Evolutionary conservation across 2,113 vertebrate genomes (phyloP), one percentile per base, ranked within the genome.

Genomic region (Coreoperca whiteheadi): DNA sequence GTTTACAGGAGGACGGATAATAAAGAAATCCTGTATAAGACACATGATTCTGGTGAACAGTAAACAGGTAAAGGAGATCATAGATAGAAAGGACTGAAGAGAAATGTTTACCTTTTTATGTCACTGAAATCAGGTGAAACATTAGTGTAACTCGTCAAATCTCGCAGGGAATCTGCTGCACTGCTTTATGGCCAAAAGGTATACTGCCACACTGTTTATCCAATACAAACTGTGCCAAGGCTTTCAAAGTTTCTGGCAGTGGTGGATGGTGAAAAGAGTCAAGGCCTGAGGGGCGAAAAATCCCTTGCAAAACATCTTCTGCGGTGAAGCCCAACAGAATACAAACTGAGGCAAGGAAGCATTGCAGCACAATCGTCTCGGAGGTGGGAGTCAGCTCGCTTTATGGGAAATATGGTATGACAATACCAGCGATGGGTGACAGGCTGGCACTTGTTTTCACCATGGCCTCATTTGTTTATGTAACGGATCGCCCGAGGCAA

Each of bases 1-100:
- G 43, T 69, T 74, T 37, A 76, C 39, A 59, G 39, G 41, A 50
- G 68, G 9, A 63, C 41, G 4, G 69, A 18, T n/a, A 70, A 37
- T 23, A 41, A 63, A 82, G 37, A 72, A 43, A 60, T 1, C 9
- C 43, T 50, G 14, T 18, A 12, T 8, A 9, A 32, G 1, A 48
- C 4, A 21, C 11, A 0, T 53, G 18, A 48, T 48, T 10, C 39
- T 39, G 61, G 4, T 0, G 23, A 57, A 16, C 18, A 46, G n/a
- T 7, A 21, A 28, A 39, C 6, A 59, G 60, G 12, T 37, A 25
- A 59, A 39, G 39, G 16, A 30, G 34, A 53, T 30, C 18, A 50
- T 50, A 41, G 23, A 76, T 3, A 21, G 32, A 51, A 25, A 53
- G n/a, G n/a, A 53, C 15, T 74, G 28, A 50, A 74, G 39, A 51